Percentiles rank a stretch among this genome's conserved stretches.
Evolutionary conservation across 2,797 vertebrate genomes (phyloP).

Genomic region (Hoplostethus mediterraneus): DNA sequence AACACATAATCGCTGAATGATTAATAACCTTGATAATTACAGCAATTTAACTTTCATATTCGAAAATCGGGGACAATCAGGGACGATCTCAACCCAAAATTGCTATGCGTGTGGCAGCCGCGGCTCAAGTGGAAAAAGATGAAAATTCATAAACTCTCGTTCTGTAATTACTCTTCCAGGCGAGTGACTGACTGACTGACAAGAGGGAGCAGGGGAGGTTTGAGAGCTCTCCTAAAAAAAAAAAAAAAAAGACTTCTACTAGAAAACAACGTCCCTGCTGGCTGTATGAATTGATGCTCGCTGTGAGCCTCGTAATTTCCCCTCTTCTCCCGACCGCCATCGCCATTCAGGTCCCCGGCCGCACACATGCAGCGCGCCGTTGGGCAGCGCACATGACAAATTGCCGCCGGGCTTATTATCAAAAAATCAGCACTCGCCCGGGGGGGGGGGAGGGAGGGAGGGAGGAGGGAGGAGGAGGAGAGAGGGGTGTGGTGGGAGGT

Average conservation of each 20-base stretch:
- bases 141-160: conserved; percentile 35
- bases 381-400: conserved; percentile 76
- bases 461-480: background rate
- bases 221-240: conserved; percentile 13
- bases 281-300: conserved; percentile 70
- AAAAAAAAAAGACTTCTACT: conserved; percentile 44
- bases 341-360: conserved; percentile 70
- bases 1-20: conserved; percentile 26
- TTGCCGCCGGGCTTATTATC: conserved; percentile 81
- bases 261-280: conserved; percentile 75
- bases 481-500: conserved; percentile 20
- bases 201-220: conserved; percentile 27
- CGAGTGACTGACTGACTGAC: conserved; percentile 49
- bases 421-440: conserved; percentile 69
- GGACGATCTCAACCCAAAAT: conserved; percentile 17
- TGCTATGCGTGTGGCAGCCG: background rate
- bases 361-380: conserved; percentile 62
- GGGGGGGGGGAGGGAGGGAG: conserved; percentile 73
- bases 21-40: conserved; percentile 35
- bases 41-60: conserved; percentile 41
- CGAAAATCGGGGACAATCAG: conserved; percentile 16
- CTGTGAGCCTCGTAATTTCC: conserved; percentile 64
- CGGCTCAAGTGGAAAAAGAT: conserved; percentile 31
- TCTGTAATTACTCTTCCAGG: conserved; percentile 49
- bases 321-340: conserved; percentile 45